Base-by-base conservation (phyloP, 2,797 vertebrate genomes). In the Anguilla obscura region DNA sequence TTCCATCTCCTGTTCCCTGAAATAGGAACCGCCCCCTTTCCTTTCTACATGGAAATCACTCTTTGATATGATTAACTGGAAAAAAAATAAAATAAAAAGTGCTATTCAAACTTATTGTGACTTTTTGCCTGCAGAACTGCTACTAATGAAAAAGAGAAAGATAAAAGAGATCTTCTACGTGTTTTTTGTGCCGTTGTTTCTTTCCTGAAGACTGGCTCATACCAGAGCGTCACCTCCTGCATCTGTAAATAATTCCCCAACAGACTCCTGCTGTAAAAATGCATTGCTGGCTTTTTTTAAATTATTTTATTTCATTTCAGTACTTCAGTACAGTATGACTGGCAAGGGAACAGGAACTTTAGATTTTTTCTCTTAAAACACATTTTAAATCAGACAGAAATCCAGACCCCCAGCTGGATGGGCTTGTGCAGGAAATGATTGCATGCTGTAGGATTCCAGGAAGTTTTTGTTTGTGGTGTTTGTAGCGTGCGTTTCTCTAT, bases 61-160 rank as follows among this genome's bases (percentile, higher is more conserved):
- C 93, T 27, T 94, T 95, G 91, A 80, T 91, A 92, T 95, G 96
- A 94, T 94, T 96, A 95, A 98, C 96, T 96, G 97, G 97, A 97
- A 96, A 97, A 95, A 9, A 54, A 97, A 93, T 94, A 93, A 1
- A 54, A 56, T 2, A 56, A 56, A 18, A 56, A 66, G 1, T 14
- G 3, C 21, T n/a, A 24, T 96, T 96, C 95, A 94, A 95, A 96
- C 93, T 95, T 91, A 95, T 95, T 96, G 95, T 97, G 96, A 97
- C 95, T 97, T 90, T 40, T 98, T 97, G 96, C 97, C 96, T 98
- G 97, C 96, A 95, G 96, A 97, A 96, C 96, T 94, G 94, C 93
- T 95, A 95, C 93, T 94, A 93, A 91, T 93, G 86, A 82, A 93
- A 94, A 94, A 89, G 56, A 83, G 92, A 88, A 87, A 91, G 89